phyloP scores from a whole-genome alignment of 2,113 vertebrate genomes.

The Hemibates koningsi region DNA sequence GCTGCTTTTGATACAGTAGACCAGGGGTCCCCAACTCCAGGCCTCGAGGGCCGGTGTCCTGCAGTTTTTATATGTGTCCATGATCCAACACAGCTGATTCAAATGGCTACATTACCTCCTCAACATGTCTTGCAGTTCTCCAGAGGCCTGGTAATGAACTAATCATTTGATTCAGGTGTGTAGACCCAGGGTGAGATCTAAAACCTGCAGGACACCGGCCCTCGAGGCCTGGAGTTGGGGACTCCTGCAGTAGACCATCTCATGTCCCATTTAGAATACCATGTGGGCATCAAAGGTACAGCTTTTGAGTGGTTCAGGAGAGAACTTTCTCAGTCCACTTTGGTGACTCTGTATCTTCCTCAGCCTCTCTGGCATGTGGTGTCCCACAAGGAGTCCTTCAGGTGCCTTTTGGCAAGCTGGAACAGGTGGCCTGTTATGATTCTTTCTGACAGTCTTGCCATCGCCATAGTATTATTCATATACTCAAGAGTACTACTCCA shows the following conservation, averaged over 20 bases:
- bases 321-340: not conserved
- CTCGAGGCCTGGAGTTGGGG: not conserved
- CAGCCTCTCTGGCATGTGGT: not conserved
- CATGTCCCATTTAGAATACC: not conserved
- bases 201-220: not conserved
- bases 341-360: not conserved
- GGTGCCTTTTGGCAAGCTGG: not conserved
- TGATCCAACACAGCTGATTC: not conserved
- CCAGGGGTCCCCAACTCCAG: not conserved
- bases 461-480: not conserved
- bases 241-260: not conserved
- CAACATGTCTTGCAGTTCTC: not conserved
- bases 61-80: not conserved
- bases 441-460: not conserved
- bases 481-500: not conserved
- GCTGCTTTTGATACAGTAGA: not conserved
- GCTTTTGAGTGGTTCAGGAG: not conserved
- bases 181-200: not conserved
- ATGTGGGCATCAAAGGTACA: not conserved
- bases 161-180: not conserved
- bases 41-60: not conserved
- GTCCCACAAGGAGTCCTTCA: not conserved
- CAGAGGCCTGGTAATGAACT: not conserved
- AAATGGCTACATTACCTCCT: fast-evolving
- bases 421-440: fast-evolving